These are phyloP conservation scores for Tenthredo distinguenda DNA, from an alignment of 2,888 invertebrate genomes.

Conservation along the genomic window DNA sequence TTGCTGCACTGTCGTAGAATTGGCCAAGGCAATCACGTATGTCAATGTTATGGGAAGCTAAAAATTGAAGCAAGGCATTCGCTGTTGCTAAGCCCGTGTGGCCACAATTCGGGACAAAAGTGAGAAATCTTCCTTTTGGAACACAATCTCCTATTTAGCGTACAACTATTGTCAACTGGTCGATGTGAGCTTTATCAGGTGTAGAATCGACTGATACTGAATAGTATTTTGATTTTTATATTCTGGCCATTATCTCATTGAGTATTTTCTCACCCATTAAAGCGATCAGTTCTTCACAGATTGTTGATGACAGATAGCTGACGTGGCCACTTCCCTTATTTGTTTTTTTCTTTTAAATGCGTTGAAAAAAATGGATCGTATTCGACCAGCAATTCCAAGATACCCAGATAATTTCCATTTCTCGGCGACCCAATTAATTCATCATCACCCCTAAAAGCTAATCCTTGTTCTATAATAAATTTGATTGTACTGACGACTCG, in stretches of 20 bases:
- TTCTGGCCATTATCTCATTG: slow-evolving; percentile 50
- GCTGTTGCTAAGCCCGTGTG: slow-evolving; percentile 58
- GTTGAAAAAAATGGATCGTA: slow-evolving; percentile 57
- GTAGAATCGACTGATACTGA: slow-evolving; percentile 64
- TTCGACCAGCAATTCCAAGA: slow-evolving; percentile 60
- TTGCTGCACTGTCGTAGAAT: slow-evolving; percentile 63
- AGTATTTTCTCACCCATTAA: slow-evolving; percentile 55
- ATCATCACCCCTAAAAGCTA: slow-evolving; percentile 59
- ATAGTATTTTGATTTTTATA: slow-evolving; percentile 59
- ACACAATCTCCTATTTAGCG: slow-evolving; percentile 58
- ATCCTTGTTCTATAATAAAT: slow-evolving; percentile 59
- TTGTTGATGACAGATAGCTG: slow-evolving; percentile 58
- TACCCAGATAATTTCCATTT: slow-evolving; percentile 61
- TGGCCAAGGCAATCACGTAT: slow-evolving; percentile 61
- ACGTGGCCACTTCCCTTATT: slow-evolving; percentile 54
- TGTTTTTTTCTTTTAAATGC: not conserved
- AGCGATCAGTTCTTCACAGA: slow-evolving; percentile 60
- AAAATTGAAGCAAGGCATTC: slow-evolving; percentile 58
- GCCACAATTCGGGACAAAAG: slow-evolving; percentile 58
- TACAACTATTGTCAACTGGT: slow-evolving; percentile 61
- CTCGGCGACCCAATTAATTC: slow-evolving; percentile 59
- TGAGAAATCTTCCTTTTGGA: slow-evolving; percentile 64
- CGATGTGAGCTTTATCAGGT: slow-evolving; percentile 60
- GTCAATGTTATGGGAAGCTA: slow-evolving; percentile 57
- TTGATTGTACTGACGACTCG: slow-evolving; percentile 60